These are phyloP conservation scores for Epiblema foenella DNA, from an alignment of 2,888 invertebrate genomes.

Conservation along the genomic window DNA sequence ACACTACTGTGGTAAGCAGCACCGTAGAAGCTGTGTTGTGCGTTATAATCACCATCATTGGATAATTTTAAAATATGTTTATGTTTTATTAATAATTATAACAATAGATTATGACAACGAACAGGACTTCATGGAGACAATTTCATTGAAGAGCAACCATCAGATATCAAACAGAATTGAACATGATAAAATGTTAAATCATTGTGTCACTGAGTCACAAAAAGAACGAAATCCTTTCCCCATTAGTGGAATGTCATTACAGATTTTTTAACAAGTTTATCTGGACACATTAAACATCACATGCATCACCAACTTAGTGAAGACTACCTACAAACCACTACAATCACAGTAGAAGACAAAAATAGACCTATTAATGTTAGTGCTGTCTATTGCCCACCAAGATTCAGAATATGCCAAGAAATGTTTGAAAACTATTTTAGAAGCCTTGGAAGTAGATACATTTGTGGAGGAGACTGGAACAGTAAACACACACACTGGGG, in stretches of 20 bases:
- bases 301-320: neutral
- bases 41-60: neutral
- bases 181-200: too few relatives aligned
- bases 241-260: too few relatives aligned
- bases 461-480: neutral
- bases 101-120: neutral
- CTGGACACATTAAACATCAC: slow-evolving; percentile 10
- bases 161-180: too few relatives aligned
- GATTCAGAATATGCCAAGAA: neutral
- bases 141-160: too few relatives aligned
- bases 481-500: slow-evolving; percentile 8
- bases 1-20: neutral
- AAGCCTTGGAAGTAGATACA: too few relatives aligned
- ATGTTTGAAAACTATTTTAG: neutral
- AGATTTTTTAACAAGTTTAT: too few relatives aligned
- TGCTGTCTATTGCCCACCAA: slow-evolving; percentile 1
- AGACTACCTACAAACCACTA: slow-evolving; percentile 16
- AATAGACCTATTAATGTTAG: slow-evolving; percentile 7
- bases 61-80: too few relatives aligned
- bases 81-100: too few relatives aligned
- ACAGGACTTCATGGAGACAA: neutral
- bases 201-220: too few relatives aligned
- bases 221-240: too few relatives aligned
- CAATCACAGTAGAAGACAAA: too few relatives aligned
- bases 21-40: neutral